Base-by-base conservation (phyloP, 2,888 invertebrate genomes). In the Melanostoma scalare region DNA sequence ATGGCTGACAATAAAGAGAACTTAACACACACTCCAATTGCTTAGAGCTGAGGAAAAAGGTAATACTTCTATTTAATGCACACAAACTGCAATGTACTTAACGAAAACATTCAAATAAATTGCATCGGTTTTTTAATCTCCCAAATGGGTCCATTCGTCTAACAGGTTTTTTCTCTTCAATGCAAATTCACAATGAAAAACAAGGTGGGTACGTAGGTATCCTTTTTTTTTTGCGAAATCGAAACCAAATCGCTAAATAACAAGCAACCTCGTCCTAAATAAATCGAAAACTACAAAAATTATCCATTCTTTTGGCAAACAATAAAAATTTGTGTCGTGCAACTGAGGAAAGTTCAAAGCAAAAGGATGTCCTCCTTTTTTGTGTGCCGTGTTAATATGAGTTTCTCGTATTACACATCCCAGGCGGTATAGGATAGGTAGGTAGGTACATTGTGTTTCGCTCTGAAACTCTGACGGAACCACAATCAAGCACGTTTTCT, bases 251-350 rank as follows among this genome's bases (percentile, higher is more conserved):
- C 20, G 8, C 56, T 20, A 40, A 9, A 20, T 4, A 60, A 60
- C 60, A 40, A 42, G n/a, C 61, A 72, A 53, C 72, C 44, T 44
- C 44, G 52, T 52, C 42, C 61, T 30, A 20, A 35, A 72, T 61
- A 72, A 38, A 31, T 30, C 35, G 53, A 48, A 42, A 52, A 52
- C 30, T 30, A 48, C 10, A 63, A 68, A 61, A 56, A 55, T 10
- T 6, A 10, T 63, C 77, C 42, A 63, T 71, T 71, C 71, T 56
- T 48, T 42, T 10, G 6, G 33, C 72, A 63, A 65, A 77, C 77
- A 77, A 77, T 65, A 44, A 61, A 65, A n/a, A 72, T 77, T 63
- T 65, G 20, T 72, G 63, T 52, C 58, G 58, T 65, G 63, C 55
- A 58, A 58, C 63, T 65, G 33, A 65, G 8, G 38, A 55, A 63